Evolutionary conservation across 2,888 invertebrate genomes (phyloP), one percentile per base, ranked within the genome.

Genomic region (Homarus gammarus): DNA sequence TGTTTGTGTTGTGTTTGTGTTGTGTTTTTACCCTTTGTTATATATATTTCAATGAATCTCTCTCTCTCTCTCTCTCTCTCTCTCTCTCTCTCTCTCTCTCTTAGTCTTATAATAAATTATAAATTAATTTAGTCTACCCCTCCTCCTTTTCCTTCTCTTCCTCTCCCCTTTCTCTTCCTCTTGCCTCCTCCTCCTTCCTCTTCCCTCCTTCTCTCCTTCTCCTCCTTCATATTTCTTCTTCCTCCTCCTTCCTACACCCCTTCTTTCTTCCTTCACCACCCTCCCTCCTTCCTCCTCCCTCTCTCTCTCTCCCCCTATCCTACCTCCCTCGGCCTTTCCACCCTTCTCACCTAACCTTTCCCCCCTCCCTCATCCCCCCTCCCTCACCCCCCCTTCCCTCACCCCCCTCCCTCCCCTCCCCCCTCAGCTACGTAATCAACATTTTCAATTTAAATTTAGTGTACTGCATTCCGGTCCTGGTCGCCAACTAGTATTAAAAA

Each of bases 61-160:
- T 79, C 79, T 56, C 79, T 79, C 79, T 79, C 79, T 56, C 79
- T 51, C 56, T 31, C 79, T 56, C 56, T 79, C 5, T n/a, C 56
- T n/a, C 56, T 31, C 56, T 56, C 79, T 31, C 56, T 56, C 33
- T 31, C 79, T 79, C 79, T 15, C 61, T 12, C 38, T 40, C 1
- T 73, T 18, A 3, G n/a, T n/a, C n/a, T n/a, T n/a, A 44, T 44
- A 8, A 12, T 44, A 44, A 44, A 44, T 44, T 8, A 44, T 5
- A 44, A 44, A 44, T 44, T 8, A 12, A 44, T 44, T 70, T 27
- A 5, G 12, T 15, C 77, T 49, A n/a, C 40, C 49, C 77, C 44
- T 6, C 44, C 27, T 27, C 27, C 49, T 27, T 10, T 2, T 27
- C 15, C 36, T 27, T 12, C 27, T 1, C 12, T 2, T 2, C 31